phyloP scores from a whole-genome alignment of 1,140 invertebrate genomes.

The Camponotus vicinus region DNA sequence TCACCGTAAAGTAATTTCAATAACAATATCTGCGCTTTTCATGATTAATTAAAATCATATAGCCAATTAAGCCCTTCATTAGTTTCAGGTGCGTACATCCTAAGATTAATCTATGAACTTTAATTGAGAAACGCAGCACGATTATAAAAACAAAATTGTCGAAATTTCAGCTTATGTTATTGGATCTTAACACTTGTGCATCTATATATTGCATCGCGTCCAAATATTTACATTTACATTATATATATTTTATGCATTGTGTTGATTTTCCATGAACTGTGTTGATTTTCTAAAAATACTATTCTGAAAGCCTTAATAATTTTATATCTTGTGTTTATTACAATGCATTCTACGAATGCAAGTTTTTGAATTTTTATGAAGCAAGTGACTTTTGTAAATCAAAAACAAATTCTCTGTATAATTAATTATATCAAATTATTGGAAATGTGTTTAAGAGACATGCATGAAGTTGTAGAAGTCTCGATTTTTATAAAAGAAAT shows the following conservation, averaged over 20 bases:
- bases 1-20: constrained; percentile 30
- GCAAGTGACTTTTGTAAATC: not conserved
- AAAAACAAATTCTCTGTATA: not conserved
- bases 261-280: not conserved
- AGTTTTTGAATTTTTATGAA: constrained; percentile 11
- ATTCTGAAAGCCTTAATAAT: not conserved
- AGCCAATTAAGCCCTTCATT: constrained; percentile 41
- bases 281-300: not conserved
- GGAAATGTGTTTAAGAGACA: not conserved
- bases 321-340: not conserved
- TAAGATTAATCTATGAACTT: constrained; percentile 52
- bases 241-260: constrained; percentile 10
- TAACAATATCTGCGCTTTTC: constrained; percentile 44
- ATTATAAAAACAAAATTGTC: constrained; percentile 3
- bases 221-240: not conserved
- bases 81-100: constrained; percentile 21
- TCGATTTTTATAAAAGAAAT: not conserved
- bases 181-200: constrained; percentile 27
- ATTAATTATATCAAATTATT: not conserved
- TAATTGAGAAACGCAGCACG: constrained; percentile 25
- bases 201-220: not conserved
- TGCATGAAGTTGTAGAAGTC: not conserved
- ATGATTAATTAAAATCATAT: constrained; percentile 61
- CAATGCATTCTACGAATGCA: not conserved
- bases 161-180: not conserved